Conservation (phyloP, 2,797 vertebrate species). For the Poecilia picta region DNA sequence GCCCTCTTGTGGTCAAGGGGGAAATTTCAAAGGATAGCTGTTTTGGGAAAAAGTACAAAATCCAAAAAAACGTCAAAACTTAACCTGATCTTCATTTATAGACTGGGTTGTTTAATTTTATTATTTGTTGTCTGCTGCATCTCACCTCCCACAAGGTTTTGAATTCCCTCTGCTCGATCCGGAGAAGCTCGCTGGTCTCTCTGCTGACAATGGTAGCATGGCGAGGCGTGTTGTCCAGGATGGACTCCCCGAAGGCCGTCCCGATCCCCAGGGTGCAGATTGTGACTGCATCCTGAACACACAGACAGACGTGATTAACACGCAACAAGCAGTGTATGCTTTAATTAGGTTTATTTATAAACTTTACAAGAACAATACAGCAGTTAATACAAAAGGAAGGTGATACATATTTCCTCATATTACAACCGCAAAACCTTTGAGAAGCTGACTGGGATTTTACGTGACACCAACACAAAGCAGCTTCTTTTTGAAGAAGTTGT, state of each 20-base stretch:
- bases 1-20: conserved; percentile 69
- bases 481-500: neutral
- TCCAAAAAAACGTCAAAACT: neutral
- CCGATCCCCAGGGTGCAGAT: conserved; percentile 97
- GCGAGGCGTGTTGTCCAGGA: conserved; percentile 97
- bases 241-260: conserved; percentile 97
- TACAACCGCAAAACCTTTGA: neutral
- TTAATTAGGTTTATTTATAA: neutral
- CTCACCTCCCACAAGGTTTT: conserved; percentile 97
- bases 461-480: neutral
- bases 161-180: conserved; percentile 98
- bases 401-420: neutral
- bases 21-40: conserved; percentile 40
- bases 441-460: neutral
- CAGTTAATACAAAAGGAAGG: neutral
- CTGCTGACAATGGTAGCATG: conserved; percentile 97
- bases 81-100: neutral
- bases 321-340: neutral
- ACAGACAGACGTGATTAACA: conserved; percentile 11
- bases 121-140: neutral
- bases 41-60: neutral
- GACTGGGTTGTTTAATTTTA: neutral
- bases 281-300: conserved; percentile 91
- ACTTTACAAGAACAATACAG: neutral
- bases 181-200: conserved; percentile 93